phyloP scores from a whole-genome alignment of 2,797 vertebrate genomes.

The Enteromius treurensis region DNA sequence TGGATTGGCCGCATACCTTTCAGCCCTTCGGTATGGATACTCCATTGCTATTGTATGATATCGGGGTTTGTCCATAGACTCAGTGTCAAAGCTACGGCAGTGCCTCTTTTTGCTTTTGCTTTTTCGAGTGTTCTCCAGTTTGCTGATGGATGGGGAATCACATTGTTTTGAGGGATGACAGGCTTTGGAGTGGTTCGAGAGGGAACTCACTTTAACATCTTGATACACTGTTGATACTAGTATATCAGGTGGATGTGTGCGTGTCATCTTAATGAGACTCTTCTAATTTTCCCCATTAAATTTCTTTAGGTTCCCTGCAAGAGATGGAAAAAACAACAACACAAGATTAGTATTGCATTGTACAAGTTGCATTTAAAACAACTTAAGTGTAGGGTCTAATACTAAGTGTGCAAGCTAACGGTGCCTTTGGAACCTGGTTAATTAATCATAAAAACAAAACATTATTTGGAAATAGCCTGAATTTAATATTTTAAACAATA shows the following conservation, averaged over 20 bases:
- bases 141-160: constrained; percentile 81
- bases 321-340: constrained; percentile 55
- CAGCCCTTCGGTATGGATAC: constrained; percentile 74
- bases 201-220: constrained; percentile 88
- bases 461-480: background rate
- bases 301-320: constrained; percentile 75
- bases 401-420: background rate
- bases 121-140: constrained; percentile 78
- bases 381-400: background rate
- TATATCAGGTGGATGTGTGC: constrained; percentile 95
- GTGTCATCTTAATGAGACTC: constrained; percentile 96
- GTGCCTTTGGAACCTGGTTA: background rate
- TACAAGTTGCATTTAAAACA: background rate
- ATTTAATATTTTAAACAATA: background rate
- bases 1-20: constrained; percentile 75
- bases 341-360: constrained; percentile 48
- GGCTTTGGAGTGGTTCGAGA: constrained; percentile 75
- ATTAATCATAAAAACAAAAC: background rate
- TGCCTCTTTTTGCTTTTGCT: constrained; percentile 89
- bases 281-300: constrained; percentile 84
- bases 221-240: constrained; percentile 92
- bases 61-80: constrained; percentile 83
- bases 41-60: constrained; percentile 79
- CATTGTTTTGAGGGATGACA: constrained; percentile 83
- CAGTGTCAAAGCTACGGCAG: constrained; percentile 88